A percentile compares a stretch with the other conserved stretches of the same genome.
Conservation (phyloP, 2,888 invertebrate genomes). For the Oeneis ivallda region DNA sequence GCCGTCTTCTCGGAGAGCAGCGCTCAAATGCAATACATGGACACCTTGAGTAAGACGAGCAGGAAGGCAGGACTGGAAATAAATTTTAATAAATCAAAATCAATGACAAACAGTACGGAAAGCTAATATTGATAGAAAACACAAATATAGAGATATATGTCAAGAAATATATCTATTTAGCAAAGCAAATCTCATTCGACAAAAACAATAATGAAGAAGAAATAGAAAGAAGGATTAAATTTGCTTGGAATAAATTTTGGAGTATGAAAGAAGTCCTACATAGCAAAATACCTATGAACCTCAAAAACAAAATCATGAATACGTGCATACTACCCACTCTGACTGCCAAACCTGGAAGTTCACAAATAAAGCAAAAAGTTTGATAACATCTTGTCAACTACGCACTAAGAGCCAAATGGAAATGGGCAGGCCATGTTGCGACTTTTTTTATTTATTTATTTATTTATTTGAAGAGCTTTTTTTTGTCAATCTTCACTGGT, state of each 20-base stretch:
- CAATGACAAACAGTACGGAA: neutral
- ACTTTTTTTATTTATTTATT: no score
- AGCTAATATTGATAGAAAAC: neutral
- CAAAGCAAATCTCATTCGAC: neutral
- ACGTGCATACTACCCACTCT: neutral
- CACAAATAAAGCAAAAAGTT: neutral
- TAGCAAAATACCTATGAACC: neutral
- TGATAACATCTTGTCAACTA: no score
- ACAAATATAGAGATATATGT: neutral
- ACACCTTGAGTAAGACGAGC: no score
- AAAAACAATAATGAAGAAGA: neutral
- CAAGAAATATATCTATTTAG: no score
- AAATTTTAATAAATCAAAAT: neutral
- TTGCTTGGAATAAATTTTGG: no score
- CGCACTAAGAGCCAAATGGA: no score
- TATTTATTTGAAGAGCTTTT: no score
- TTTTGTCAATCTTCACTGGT: no score
- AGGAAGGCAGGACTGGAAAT: no score
- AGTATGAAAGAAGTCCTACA: neutral
- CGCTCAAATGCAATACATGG: no score
- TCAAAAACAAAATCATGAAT: neutral
- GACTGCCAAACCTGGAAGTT: neutral
- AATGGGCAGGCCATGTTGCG: no score
- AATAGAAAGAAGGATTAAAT: neutral
- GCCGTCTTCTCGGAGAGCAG: no score